Evolutionary conservation across 2,888 invertebrate species (phyloP), one percentile per base, ranked within the genome.

Genomic region (Periphyllus acericola): DNA sequence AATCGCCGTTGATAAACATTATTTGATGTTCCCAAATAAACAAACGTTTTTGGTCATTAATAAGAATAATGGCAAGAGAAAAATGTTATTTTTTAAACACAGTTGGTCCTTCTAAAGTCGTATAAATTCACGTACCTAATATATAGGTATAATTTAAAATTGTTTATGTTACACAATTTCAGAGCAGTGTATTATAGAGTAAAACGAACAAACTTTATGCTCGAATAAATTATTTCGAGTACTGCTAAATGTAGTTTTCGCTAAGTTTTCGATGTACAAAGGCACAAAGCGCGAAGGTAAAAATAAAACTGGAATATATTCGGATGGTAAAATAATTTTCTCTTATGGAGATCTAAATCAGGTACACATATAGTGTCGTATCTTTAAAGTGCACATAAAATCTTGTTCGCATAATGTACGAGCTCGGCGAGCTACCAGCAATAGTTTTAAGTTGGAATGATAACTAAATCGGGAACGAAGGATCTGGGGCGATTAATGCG

Each of bases 71-170:
- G 52, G 32, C 21, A 71, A 36, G 9, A 32, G 34, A 83, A 72
- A 83, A 72, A 82, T 71, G 29, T 74, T 46, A 32, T 32, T 21
- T 21, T 32, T 34, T 52, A 34, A 82, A 82, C 29, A 82, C 71
- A 82, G 82, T 72, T 71, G n/a, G 34, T 52, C 1, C 19, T 71
- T 6, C 14, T 32, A 82, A 34, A 72, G 71, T 72, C 46, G 8
- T 17, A 34, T 52, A 72, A 66, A 52, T 82, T 81, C 68, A 60
- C 17, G 80, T n/a, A 55, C 36, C 17, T 60, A 36, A 9, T 9
- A 1, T 9, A 5, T 46, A 46, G 9, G 60, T 36, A n/a, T n/a
- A 46, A 68, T n/a, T 81, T 68, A 29, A 68, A 68, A 81, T 81
- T 68, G 29, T 81, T 68, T 40, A 80, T n/a, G 36, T 60, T 68